Conservation (phyloP, 2,888 invertebrate genomes). For the Hirtodrosophila cameraria region DNA sequence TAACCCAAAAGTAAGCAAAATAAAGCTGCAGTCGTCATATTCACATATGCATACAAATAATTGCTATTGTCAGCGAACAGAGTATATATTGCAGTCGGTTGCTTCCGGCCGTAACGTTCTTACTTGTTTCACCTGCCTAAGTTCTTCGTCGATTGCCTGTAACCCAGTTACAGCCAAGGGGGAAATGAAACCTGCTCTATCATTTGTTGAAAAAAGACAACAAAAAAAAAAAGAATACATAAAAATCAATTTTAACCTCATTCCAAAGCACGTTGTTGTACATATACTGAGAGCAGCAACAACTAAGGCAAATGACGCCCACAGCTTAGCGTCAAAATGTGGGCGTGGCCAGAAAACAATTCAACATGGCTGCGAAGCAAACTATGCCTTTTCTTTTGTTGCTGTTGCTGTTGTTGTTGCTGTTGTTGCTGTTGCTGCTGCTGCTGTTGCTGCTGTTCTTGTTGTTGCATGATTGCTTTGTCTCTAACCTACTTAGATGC, state of each 20-base stretch:
- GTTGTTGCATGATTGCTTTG: constrained; percentile 59
- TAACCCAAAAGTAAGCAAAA: too few relatives aligned
- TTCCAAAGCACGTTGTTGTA: constrained; percentile 38
- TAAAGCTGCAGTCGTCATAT: too few relatives aligned
- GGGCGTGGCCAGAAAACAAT: constrained; percentile 48
- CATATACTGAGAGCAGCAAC: constrained; percentile 20
- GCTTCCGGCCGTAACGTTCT: neutral
- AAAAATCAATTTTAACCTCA: constrained; percentile 74
- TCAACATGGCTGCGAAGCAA: constrained; percentile 33
- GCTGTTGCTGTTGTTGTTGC: constrained; percentile 2
- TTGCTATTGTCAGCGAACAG: too few relatives aligned
- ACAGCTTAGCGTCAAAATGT: constrained; percentile 41
- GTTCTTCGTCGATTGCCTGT: constrained; percentile 24
- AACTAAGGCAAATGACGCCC: constrained; percentile 38
- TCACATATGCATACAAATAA: too few relatives aligned
- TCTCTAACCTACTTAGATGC: constrained; percentile 67
- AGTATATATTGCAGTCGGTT: too few relatives aligned
- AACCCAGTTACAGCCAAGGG: constrained; percentile 37
- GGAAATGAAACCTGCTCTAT: constrained; percentile 49
- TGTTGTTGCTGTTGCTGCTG: constrained; percentile 6
- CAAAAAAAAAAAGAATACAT: constrained; percentile 5
- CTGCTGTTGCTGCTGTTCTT: constrained; percentile 12
- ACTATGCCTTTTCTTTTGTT: constrained; percentile 25
- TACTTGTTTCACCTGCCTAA: neutral
- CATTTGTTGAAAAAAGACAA: constrained; percentile 22